phyloP scores from a whole-genome alignment of 2,797 vertebrate species.

The Sebastolobus alascanus region DNA sequence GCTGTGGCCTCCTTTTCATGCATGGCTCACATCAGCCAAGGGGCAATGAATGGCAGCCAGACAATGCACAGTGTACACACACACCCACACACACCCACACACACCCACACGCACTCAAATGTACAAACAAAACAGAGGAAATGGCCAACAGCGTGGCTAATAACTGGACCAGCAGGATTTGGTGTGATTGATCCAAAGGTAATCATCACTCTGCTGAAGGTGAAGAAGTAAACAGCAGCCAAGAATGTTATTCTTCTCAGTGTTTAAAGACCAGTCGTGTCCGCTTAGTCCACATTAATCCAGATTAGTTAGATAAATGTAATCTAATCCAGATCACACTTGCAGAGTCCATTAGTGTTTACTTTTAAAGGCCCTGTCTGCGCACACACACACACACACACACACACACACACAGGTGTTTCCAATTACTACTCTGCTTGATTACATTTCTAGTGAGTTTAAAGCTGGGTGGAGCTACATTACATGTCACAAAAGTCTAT shows the following conservation, averaged over 20 bases:
- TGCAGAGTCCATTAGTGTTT: not conserved
- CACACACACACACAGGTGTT: not conserved
- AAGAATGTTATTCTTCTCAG: not conserved
- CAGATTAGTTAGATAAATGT: slow-evolving; percentile 9
- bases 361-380: not conserved
- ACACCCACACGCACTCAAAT: not conserved
- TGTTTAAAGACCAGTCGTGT: slow-evolving; percentile 8
- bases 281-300: slow-evolving; percentile 21
- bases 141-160: slow-evolving; percentile 18
- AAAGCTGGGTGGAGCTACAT: not conserved
- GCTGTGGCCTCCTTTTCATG: slow-evolving; percentile 38
- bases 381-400: not conserved
- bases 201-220: slow-evolving; percentile 10
- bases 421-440: not conserved
- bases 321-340: slow-evolving; percentile 19
- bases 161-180: slow-evolving; percentile 15
- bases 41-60: slow-evolving; percentile 43
- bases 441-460: not conserved
- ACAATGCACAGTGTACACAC: slow-evolving; percentile 1
- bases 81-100: slow-evolving; percentile 1
- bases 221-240: slow-evolving; percentile 4
- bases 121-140: slow-evolving; percentile 26
- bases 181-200: slow-evolving; percentile 13
- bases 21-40: slow-evolving; percentile 41
- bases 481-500: not conserved